A percentile compares a stretch with the other conserved stretches of the same genome.
These are phyloP conservation scores for Numida meleagris DNA, from an alignment of 2,113 vertebrate species.

Conservation along the genomic window DNA sequence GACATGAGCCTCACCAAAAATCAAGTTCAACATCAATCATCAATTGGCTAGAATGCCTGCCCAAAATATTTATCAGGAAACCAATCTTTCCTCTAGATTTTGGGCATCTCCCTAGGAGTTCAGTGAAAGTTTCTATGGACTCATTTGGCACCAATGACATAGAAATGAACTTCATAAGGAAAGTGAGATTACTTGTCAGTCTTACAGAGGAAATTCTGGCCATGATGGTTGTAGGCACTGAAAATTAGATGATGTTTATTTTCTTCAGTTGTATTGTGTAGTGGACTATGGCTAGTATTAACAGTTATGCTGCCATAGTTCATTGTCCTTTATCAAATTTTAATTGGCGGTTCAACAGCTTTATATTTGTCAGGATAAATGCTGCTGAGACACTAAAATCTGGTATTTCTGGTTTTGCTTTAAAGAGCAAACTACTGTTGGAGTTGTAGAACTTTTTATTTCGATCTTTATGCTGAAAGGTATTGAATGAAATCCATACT, in stretches of 20 bases:
- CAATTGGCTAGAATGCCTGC: background rate
- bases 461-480: background rate
- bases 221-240: background rate
- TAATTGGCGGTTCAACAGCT: background rate
- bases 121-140: background rate
- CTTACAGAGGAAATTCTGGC: background rate
- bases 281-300: fast-evolving
- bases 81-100: background rate
- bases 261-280: background rate
- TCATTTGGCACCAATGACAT: background rate
- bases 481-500: background rate
- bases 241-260: background rate
- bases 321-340: background rate
- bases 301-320: background rate
- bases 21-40: background rate
- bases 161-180: background rate
- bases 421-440: background rate
- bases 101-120: background rate
- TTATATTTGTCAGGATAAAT: background rate
- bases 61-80: background rate
- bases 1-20: background rate
- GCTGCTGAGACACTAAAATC: background rate
- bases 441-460: background rate
- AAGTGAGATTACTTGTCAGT: background rate
- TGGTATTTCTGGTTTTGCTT: background rate